These are phyloP conservation scores for Marronus borbonicus DNA, from an alignment of 2,888 invertebrate species.

Conservation along the genomic window DNA sequence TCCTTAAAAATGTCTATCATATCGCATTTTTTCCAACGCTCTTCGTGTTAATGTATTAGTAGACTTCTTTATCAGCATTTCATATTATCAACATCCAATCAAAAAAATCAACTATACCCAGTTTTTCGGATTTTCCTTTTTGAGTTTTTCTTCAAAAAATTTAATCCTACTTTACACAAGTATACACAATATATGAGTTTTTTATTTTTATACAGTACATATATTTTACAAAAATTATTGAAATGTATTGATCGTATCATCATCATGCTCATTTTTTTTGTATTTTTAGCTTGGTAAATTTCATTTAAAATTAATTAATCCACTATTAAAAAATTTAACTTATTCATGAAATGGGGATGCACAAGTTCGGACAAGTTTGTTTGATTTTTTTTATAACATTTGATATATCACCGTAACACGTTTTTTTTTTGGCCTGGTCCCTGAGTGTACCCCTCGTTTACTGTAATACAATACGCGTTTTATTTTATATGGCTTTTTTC, in stretches of 20 bases:
- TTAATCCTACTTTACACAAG: constrained; percentile 51
- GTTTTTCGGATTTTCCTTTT: constrained; percentile 56
- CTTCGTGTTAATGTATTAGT: background rate
- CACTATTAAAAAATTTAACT: background rate
- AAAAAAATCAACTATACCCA: constrained; percentile 51
- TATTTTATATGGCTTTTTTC: background rate
- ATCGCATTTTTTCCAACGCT: background rate
- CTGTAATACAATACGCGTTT: constrained; percentile 21
- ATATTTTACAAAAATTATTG: constrained; percentile 61
- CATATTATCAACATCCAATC: constrained; percentile 44
- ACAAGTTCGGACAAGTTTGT: constrained; percentile 64
- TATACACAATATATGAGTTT: constrained; percentile 68
- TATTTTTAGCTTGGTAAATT: constrained; percentile 46
- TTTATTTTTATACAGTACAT: constrained; percentile 58
- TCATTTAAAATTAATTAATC: constrained; percentile 47
- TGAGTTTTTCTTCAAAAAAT: constrained; percentile 56
- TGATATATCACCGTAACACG: constrained; percentile 71
- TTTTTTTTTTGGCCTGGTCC: constrained; percentile 71
- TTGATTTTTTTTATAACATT: constrained; percentile 66
- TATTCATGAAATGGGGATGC: constrained; percentile 64
- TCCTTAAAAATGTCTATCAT: background rate
- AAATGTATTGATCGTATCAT: constrained; percentile 64
- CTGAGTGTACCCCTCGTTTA: constrained; percentile 69
- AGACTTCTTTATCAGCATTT: constrained; percentile 7
- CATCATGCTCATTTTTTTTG: constrained; percentile 60